Base-by-base conservation (phyloP, 2,113 vertebrate genomes). In the Choloepus hoffmanni region DNA sequence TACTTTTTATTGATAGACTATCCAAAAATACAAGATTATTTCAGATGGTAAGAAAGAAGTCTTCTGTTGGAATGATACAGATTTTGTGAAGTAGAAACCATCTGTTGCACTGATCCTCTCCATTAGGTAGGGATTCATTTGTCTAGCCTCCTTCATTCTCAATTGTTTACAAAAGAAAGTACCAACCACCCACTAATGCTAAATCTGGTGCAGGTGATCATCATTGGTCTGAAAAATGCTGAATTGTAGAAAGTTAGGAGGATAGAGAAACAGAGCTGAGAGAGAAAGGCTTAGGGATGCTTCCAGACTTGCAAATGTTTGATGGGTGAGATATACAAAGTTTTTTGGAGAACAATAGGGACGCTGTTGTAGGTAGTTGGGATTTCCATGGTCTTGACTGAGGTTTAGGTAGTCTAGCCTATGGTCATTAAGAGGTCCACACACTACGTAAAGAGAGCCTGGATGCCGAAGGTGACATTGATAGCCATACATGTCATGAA, bases 51-150 rank as follows among this genome's bases (percentile, higher is more conserved):
- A 77, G 45, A 79, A 72, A 73, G 3, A 33, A 43, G 0, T 58
- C 13, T 65, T 36, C 23, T 53, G 23, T 18, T 28, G 48, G 24
- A 63, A 14, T 60, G 7, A 21, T 21, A 5, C 26, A 33, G 13
- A 30, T 65, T 91, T 58, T 93, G 24, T 43, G 19, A 7, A 14
- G 30, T n/a, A 55, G 77, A 90, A 95, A 68, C 45, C 9, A 58
- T 24, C 19, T 13, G 26, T 79, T 74, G 33, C 40, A 18, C 1
- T 88, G 81, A 84, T 40, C 4, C 14, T 73, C 11, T 53, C 60
- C 18, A 33, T n/a, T 81, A 43, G 33, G 15, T 72, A 50, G 18
- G 2, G 1, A 19, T 77, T 77, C 10, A 24, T 74, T 92, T 93
- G 11, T 63, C 3, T 62, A 78, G 15, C 79, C 74, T 88, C 45